Percentiles rank a stretch among this genome's conserved stretches.
phyloP scores from a whole-genome alignment of 2,113 vertebrate genomes.

The Eulacestoma nigropectus region DNA sequence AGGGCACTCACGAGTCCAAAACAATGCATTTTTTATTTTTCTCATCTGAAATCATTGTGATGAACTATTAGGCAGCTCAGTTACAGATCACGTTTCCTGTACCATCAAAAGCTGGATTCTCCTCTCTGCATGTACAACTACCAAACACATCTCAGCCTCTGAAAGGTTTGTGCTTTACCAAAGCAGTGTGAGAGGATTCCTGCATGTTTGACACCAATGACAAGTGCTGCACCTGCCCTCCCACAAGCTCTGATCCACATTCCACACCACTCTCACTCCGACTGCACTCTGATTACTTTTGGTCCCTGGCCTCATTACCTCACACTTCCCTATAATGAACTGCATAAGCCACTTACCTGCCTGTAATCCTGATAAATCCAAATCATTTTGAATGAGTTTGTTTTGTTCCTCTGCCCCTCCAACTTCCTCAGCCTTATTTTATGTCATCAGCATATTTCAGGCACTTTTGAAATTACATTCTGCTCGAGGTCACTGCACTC shows the following conservation, averaged over 20 bases:
- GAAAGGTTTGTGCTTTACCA: neutral
- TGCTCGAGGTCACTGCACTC: neutral
- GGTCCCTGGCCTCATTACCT: neutral
- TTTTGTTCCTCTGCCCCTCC: neutral
- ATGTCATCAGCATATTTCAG: neutral
- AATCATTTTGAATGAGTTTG: neutral
- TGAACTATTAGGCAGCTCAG: neutral
- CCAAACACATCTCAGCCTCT: neutral
- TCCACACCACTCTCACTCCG: neutral
- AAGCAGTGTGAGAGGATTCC: neutral
- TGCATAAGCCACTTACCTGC: neutral
- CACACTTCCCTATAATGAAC: neutral
- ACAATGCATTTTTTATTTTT: neutral
- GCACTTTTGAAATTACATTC: slow-evolving; percentile 14
- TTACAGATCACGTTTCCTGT: neutral
- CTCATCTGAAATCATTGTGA: neutral
- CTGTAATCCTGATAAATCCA: neutral
- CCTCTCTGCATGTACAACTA: neutral
- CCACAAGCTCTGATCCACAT: neutral
- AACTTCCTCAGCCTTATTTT: neutral
- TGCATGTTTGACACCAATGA: neutral
- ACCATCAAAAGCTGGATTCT: neutral
- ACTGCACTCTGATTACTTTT: neutral
- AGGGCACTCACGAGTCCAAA: neutral
- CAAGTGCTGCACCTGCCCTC: neutral